Evolutionary conservation across 2,888 invertebrate genomes (phyloP), one percentile per base, ranked within the genome.

Genomic region (Didymodactylos carnosus): DNA sequence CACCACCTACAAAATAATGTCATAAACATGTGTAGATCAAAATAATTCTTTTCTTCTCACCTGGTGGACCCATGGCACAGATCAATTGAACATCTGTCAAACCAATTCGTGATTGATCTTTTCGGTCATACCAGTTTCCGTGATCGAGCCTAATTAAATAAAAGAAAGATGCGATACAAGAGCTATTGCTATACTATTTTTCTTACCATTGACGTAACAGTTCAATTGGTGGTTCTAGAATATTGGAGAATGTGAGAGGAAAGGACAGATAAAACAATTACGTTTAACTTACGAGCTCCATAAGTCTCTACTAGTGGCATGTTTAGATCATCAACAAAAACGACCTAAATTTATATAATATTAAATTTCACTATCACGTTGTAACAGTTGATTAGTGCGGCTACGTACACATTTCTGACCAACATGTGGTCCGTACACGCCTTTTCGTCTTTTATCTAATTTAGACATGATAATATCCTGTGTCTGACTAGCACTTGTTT

Each of bases 241-340:
- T 10, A 23, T 11, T 11, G 25, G 25, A 49, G 7, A 49, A 49
- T 6, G 8, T 23, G 23, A n/a, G n/a, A 49, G 23, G 19, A 19
- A 8, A 49, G 23, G 4, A 49, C 2, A 49, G 19, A 23, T 49
- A n/a, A n/a, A n/a, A n/a, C n/a, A n/a, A n/a, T n/a, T n/a, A n/a
- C n/a, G n/a, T n/a, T n/a, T n/a, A n/a, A n/a, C n/a, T n/a, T n/a
- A n/a, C n/a, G 94, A 0, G 94, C 93, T 0, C 94, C 94, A 80
- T 91, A 94, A 3, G 87, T 87, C 83, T 92, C 92, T 73, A 90
- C 88, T 78, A 90, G 85, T 0, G 94, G 94, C 92, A 94, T 92
- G 79, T 92, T 92, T n/a, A 95, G 88, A 82, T 95, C 94, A 80
- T 95, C 95, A 43, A 95, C 91, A 82, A 94, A 94, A 70, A 94